A percentile compares a stretch with the other conserved stretches of the same genome.
These are phyloP conservation scores for Malacoraja senta DNA, from an alignment of 2,797 vertebrate genomes.

Conservation along the genomic window DNA sequence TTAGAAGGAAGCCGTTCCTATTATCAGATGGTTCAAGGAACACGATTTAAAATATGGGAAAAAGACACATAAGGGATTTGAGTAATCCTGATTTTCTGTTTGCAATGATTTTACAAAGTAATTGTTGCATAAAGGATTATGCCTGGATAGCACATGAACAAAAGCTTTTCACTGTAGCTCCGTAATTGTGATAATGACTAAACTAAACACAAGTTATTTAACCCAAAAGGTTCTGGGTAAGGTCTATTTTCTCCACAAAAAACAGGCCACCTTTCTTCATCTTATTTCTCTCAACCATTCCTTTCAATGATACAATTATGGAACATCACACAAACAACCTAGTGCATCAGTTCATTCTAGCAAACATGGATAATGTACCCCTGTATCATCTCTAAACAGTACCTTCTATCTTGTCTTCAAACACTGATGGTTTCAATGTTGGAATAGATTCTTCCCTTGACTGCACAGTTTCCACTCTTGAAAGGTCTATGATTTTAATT, in stretches of 20 bases:
- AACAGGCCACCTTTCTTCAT: background rate
- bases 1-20: no score
- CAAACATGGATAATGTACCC: no score
- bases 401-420: constrained; percentile 28
- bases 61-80: no score
- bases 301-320: background rate
- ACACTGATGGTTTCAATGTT: background rate
- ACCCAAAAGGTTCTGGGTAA: background rate
- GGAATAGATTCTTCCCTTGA: constrained; percentile 8
- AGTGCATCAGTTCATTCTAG: background rate
- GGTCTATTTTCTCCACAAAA: background rate
- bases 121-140: background rate
- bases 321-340: background rate
- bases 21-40: no score
- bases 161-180: no score
- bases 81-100: no score
- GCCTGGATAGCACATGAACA: no score
- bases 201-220: no score
- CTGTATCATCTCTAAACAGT: background rate
- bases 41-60: no score
- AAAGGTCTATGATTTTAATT: background rate
- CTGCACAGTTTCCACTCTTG: background rate
- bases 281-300: background rate
- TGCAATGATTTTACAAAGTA: background rate
- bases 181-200: no score